A percentile compares a stretch with the other conserved stretches of the same genome.
Conservation (phyloP, 2,113 vertebrate species). For the Rhabdomys dilectus region DNA sequence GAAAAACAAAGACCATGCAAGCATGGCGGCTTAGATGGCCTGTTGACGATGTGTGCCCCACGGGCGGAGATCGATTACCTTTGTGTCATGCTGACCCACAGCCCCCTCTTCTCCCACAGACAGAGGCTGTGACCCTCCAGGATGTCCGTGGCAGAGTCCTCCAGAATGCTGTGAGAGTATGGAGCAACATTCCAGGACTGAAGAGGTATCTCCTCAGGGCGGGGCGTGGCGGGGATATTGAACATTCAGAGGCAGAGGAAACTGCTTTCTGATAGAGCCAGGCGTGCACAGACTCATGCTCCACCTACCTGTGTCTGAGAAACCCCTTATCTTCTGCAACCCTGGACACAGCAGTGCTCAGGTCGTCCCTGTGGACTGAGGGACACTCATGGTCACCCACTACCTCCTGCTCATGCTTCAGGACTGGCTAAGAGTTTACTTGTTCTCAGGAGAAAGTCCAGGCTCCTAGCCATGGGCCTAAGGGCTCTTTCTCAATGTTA, state of each 20-base stretch:
- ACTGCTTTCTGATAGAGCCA: too few relatives aligned
- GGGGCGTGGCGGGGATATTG: fast-evolving
- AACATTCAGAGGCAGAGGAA: not conserved
- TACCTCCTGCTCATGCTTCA: not conserved
- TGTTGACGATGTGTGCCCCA: too few relatives aligned
- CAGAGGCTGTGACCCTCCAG: constrained; percentile 28
- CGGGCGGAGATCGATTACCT: fast-evolving
- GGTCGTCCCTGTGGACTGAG: too few relatives aligned
- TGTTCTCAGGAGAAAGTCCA: not conserved
- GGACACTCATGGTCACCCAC: not conserved
- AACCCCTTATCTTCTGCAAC: too few relatives aligned
- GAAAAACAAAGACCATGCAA: fast-evolving
- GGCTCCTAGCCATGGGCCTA: not conserved
- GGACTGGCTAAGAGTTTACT: not conserved
- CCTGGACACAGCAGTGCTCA: too few relatives aligned
- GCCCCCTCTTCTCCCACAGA: not conserved
- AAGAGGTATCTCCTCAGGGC: not conserved
- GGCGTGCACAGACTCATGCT: too few relatives aligned
- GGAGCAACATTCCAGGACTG: constrained; percentile 74
- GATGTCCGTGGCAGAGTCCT: fast-evolving
- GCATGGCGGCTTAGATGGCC: fast-evolving
- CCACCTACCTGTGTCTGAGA: too few relatives aligned
- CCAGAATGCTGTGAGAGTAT: fast-evolving
- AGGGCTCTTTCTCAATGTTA: not conserved
- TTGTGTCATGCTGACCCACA: not conserved